phyloP scores from a whole-genome alignment of 92 coral and sea anemone genomes.

The Paragorgia papillata region DNA sequence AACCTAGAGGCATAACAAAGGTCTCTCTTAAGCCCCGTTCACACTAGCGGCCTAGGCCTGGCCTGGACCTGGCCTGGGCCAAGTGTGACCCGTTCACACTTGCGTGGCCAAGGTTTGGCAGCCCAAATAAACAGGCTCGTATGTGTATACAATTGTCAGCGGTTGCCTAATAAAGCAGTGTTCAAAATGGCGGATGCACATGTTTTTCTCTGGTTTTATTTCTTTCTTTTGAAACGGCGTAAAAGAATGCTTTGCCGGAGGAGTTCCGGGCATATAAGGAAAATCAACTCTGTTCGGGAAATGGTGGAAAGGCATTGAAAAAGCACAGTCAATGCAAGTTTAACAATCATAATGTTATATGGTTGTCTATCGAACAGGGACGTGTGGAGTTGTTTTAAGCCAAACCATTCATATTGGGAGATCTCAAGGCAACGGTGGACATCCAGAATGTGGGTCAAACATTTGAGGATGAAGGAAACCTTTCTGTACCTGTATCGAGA shows the following conservation, averaged over 20 bases:
- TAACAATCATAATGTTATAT: not conserved
- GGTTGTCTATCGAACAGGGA: constrained; percentile 19
- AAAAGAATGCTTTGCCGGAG: not conserved
- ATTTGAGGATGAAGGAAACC: constrained; percentile 31
- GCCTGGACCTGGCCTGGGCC: no score
- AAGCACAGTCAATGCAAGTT: not conserved
- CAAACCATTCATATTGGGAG: constrained; percentile 18
- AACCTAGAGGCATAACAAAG: no score
- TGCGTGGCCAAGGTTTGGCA: no score
- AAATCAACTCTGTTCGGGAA: not conserved
- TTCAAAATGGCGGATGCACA: constrained; percentile 10
- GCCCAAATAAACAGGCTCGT: no score
- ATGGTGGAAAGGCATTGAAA: constrained; percentile 13
- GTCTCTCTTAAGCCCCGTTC: no score
- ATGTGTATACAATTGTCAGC: constrained; percentile 1
- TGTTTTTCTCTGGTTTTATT: constrained; percentile 9
- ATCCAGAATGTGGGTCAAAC: constrained; percentile 5
- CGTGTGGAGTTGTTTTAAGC: constrained; percentile 33
- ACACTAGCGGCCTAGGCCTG: no score
- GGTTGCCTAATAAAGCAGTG: constrained; percentile 12
- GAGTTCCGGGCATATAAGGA: constrained; percentile 2
- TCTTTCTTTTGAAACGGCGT: constrained; percentile 6
- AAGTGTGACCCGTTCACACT: no score
- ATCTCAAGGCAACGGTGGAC: constrained; percentile 28
- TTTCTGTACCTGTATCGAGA: constrained; percentile 22